Base-by-base conservation (phyloP, 1,140 invertebrate genomes). In the Berghia stephanieae region DNA sequence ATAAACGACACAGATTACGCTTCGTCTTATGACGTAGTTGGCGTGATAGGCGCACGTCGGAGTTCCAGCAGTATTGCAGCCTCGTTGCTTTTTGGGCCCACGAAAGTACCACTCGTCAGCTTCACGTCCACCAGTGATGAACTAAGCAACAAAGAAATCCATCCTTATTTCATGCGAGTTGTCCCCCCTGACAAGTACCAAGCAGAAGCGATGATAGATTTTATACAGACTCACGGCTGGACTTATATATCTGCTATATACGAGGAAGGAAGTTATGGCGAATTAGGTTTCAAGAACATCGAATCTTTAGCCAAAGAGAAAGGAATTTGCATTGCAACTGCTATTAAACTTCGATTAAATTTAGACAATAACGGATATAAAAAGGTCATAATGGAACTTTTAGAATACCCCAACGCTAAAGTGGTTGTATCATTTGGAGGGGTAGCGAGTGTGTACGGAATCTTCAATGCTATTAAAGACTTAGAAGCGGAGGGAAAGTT, bases 401-500 rank as follows among this genome's bases (percentile, higher is more conserved):
- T 71, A 13, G 66, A 70, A 0, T 31, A 46, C 1, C 68, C 55
- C 21, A 67, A 77, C n/a, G 78, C 81, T 0, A 89, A 90, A n/a
- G 93, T 92, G 0, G 93, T 94, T 6, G 91, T 94, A 0, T 87
- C 94, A 1, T 94, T 94, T 82, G 92, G 92, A 0, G 89, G 93
- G 13, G 92, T 92, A 0, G 93, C 93, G 81, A 92, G 94, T 81
- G 93, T 93, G 0, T 91, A 83, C 40, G 87, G 85, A 27, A 75
- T 92, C 5, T 76, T 92, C n/a, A 78, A 81, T 27, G 89, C 90
- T 0, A 89, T 90, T 0, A 86, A 87, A 74, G 90, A 86, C 6
- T 79, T 86, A 34, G 81, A 84, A 42, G 75, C 85, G 10, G 74
- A 60, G 16, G 70, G 79, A n/a, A 72, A 79, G 21, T 94, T 94